Evolutionary conservation across 1,140 invertebrate genomes (phyloP).

Genomic region (Pseudachorutes palmiensis): DNA sequence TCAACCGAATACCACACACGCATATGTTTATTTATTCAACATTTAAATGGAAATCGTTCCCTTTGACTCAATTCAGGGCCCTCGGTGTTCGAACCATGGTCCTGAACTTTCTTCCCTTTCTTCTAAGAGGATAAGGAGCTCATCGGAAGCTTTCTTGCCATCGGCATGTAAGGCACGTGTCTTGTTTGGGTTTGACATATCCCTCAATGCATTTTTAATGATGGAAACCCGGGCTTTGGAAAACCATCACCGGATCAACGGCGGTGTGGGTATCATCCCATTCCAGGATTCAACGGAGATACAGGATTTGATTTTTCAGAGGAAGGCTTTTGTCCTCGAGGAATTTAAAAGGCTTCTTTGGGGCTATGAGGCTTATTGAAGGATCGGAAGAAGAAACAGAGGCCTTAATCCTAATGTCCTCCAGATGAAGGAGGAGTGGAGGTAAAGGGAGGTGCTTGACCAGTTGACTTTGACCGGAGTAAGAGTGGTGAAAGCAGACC

Average conservation of each 20-base stretch:
- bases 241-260: slow-evolving; percentile 11
- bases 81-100: too few relatives aligned
- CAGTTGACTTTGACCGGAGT: background rate
- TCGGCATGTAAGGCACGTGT: slow-evolving; percentile 26
- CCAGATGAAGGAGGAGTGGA: background rate
- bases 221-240: background rate
- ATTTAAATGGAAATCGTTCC: slow-evolving; percentile 15
- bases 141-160: background rate
- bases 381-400: too few relatives aligned
- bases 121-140: background rate
- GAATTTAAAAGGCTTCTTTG: background rate
- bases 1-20: too few relatives aligned
- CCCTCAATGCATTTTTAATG: slow-evolving; percentile 34
- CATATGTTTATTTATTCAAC: slow-evolving; percentile 10
- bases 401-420: background rate
- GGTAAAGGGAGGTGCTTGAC: background rate
- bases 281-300: background rate
- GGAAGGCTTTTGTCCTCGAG: background rate
- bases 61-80: background rate
- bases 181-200: slow-evolving; percentile 15
- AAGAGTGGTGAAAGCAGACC: background rate
- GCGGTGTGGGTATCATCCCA: background rate
- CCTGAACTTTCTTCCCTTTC: too few relatives aligned
- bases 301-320: background rate
- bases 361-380: too few relatives aligned